phyloP scores from a whole-genome alignment of 2,113 vertebrate species.

The Seriola quinqueradiata region DNA sequence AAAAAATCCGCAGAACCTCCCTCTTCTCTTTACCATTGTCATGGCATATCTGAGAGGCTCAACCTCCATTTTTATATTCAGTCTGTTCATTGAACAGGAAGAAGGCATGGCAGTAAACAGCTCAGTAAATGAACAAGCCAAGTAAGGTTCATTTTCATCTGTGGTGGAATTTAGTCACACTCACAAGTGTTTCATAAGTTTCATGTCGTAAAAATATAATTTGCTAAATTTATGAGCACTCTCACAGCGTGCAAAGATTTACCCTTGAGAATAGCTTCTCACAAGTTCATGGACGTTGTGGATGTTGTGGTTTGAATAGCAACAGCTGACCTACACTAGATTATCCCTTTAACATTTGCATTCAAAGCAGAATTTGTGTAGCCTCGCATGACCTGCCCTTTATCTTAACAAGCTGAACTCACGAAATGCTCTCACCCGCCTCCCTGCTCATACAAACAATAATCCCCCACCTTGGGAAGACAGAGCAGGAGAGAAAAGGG shows the following conservation, averaged over 20 bases:
- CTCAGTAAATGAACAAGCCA: neutral
- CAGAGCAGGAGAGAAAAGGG: constrained; percentile 66
- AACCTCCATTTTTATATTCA: constrained; percentile 43
- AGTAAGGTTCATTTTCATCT: constrained; percentile 1
- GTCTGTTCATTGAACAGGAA: constrained; percentile 52
- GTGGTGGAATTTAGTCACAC: constrained; percentile 10
- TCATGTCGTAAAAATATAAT: constrained; percentile 33
- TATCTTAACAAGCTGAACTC: constrained; percentile 74
- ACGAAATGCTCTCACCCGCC: constrained; percentile 54
- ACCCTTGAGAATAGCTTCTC: constrained; percentile 4
- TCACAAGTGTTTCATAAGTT: constrained; percentile 43
- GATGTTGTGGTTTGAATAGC: constrained; percentile 18
- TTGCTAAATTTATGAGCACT: neutral
- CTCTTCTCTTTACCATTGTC: constrained; percentile 48
- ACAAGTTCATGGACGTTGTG: neutral
- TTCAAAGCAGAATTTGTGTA: constrained; percentile 47
- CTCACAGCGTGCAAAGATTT: neutral
- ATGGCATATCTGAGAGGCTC: constrained; percentile 39
- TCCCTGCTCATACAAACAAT: constrained; percentile 49
- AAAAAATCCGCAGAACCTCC: constrained; percentile 47
- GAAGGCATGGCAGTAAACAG: constrained; percentile 24
- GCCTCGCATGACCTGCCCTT: constrained; percentile 69
- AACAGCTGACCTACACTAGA: constrained; percentile 49
- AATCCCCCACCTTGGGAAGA: constrained; percentile 77
- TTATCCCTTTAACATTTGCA: constrained; percentile 47